Evolutionary conservation across 2,797 vertebrate genomes (phyloP), one percentile per base, ranked within the genome.

Genomic region (Lagodon rhomboides): DNA sequence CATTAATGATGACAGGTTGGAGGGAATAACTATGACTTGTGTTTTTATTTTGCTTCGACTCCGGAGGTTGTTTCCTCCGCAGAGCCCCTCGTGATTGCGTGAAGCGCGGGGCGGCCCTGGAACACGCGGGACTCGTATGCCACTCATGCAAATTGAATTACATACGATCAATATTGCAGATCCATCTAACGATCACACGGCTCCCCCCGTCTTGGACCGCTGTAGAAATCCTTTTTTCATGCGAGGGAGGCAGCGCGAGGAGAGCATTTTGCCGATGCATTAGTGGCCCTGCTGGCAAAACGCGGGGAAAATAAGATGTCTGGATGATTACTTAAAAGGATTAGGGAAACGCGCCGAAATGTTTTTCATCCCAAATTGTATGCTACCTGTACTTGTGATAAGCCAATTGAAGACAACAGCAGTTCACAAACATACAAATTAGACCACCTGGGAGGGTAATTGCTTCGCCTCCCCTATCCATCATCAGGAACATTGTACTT

Each of bases 101-200:
- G 85, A 77, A 87, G 68, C 54, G 16, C 2, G 50, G 73, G 65
- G 66, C 55, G 56, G 56, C 80, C 22, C 65, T 6, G 34, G 54
- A 72, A 73, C 79, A 66, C 70, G 64, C 73, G 80, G 73, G 68
- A 86, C 83, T 89, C 86, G 80, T 75, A 79, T 56, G 70, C 82
- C 91, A 93, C 88, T 94, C 79, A 87, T 89, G 77, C 80, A 92
- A 92, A 95, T 94, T 89, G 84, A 92, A 95, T 93, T 86, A 87
- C 20, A 41, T 22, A 8, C 59, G 68, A 93, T 94, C 92, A 86
- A 94, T 92, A 90, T 50, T 63, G 76, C 38, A 43, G 76, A 90
- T 85, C 81, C 73, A 87, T 92, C 79, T 62, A 84, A 80, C 54
- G 77, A 84, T 87, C 75, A 80, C 53, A 53, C 50, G 71, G 62